A percentile compares a stretch with the other conserved stretches of the same genome.
Conservation (phyloP, 2,888 invertebrate species). For the Amblyjoppa proteus region DNA sequence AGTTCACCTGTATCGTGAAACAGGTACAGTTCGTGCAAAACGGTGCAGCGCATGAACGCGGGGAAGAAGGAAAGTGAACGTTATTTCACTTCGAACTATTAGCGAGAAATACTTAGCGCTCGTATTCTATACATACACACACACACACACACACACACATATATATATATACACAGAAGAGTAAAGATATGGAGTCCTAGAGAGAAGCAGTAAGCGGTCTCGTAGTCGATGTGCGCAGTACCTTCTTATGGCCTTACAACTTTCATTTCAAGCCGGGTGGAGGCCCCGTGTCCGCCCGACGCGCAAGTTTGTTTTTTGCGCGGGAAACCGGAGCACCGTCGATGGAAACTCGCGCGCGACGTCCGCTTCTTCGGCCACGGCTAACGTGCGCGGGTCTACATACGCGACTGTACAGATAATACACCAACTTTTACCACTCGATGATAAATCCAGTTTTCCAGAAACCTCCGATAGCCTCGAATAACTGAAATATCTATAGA, state of each 20-base stretch:
- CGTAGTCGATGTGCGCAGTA: conserved; percentile 34
- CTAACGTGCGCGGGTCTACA: background rate
- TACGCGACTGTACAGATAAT: conserved; percentile 13
- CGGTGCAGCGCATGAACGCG: background rate
- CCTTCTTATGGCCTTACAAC: conserved; percentile 62
- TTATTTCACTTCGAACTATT: conserved; percentile 47
- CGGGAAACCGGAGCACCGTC: conserved; percentile 54
- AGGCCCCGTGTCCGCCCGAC: conserved; percentile 5
- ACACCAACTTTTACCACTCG: conserved; percentile 12
- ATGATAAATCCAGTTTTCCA: background rate
- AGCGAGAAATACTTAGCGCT: conserved; percentile 32
- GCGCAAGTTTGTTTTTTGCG: conserved; percentile 26
- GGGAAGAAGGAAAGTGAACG: conserved; percentile 49
- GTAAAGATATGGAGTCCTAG: conserved; percentile 34
- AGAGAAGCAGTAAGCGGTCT: conserved; percentile 8
- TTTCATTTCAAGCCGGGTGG: conserved; percentile 56
- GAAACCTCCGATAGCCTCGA: background rate
- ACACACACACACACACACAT: background rate
- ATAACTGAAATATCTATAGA: background rate
- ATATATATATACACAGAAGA: conserved; percentile 27
- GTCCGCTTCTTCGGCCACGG: conserved; percentile 6
- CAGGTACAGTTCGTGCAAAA: background rate
- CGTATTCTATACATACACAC: background rate
- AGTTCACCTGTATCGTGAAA: background rate
- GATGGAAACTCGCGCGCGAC: conserved; percentile 7